Evolutionary conservation across 2,888 invertebrate species (phyloP).

Genomic region (Nipponacmea schrenckii): DNA sequence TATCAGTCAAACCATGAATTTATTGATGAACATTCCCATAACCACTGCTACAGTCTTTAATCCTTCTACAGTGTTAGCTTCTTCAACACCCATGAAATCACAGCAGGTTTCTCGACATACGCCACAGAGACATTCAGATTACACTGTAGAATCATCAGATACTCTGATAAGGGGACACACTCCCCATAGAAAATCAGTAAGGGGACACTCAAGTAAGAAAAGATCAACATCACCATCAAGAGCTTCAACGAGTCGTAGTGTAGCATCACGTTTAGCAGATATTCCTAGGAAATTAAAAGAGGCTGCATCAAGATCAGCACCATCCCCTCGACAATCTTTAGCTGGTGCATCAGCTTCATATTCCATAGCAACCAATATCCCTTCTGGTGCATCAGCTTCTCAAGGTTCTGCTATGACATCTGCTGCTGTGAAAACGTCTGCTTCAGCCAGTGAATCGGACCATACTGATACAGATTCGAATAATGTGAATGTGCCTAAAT

Average conservation of each 20-base stretch:
- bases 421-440: slow-evolving; percentile 20
- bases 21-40: slow-evolving; percentile 58
- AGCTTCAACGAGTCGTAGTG: background rate
- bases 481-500: slow-evolving; percentile 46
- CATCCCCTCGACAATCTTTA: slow-evolving; percentile 5
- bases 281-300: slow-evolving; percentile 4
- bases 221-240: background rate
- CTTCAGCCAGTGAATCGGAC: slow-evolving; percentile 44
- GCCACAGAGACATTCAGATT: slow-evolving; percentile 37
- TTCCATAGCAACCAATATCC: slow-evolving; percentile 25
- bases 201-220: slow-evolving; percentile 1
- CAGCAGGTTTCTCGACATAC: slow-evolving; percentile 33
- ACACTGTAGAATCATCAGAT: slow-evolving; percentile 50
- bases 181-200: slow-evolving; percentile 40
- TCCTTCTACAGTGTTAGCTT: slow-evolving; percentile 55
- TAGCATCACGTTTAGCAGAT: background rate
- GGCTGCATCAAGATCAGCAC: background rate
- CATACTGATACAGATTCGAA: slow-evolving; percentile 56
- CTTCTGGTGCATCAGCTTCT: slow-evolving; percentile 26
- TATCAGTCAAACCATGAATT: slow-evolving; percentile 45
- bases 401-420: slow-evolving; percentile 5
- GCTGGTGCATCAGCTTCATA: slow-evolving; percentile 15
- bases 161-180: slow-evolving; percentile 56
- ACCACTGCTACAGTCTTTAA: slow-evolving; percentile 56
- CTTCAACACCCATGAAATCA: slow-evolving; percentile 55